phyloP scores from a whole-genome alignment of 35 echinoderm and acorn worm genomes.

The Apostichopus parvimensis region DNA sequence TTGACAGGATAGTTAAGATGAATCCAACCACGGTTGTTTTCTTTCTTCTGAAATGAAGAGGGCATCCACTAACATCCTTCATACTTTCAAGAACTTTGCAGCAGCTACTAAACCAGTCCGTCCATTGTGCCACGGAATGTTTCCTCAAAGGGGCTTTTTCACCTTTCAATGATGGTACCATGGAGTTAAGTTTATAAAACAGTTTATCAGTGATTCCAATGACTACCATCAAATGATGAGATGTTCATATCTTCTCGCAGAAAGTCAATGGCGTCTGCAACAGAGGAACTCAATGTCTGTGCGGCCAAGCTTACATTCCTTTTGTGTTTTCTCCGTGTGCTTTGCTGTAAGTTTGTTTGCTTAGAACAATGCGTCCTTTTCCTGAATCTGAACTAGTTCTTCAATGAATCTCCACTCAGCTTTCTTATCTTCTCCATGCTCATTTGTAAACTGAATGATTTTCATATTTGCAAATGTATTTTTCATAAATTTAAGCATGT shows the following conservation, averaged over 20 bases:
- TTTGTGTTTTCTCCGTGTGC: neutral
- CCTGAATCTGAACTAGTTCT: neutral
- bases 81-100: slow-evolving; percentile 11
- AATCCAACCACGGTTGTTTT: slow-evolving; percentile 19
- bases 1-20: slow-evolving; percentile 14
- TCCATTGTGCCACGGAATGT: neutral
- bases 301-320: slow-evolving; percentile 18
- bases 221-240: neutral
- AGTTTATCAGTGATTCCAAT: slow-evolving; percentile 27
- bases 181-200: slow-evolving; percentile 41
- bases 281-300: slow-evolving; percentile 5
- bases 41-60: neutral
- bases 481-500: slow-evolving; percentile 49
- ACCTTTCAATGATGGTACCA: neutral
- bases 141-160: slow-evolving; percentile 6
- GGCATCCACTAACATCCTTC: neutral
- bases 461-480: slow-evolving; percentile 36
- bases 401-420: slow-evolving; percentile 5
- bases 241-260: slow-evolving; percentile 6
- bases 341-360: slow-evolving; percentile 33
- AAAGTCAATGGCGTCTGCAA: slow-evolving; percentile 28
- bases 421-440: neutral
- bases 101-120: neutral
- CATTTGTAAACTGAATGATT: neutral
- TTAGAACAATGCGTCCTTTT: slow-evolving; percentile 19